Evolutionary conservation across 1,140 invertebrate genomes (phyloP), one percentile per base, ranked within the genome.

Genomic region (Musca domestica): DNA sequence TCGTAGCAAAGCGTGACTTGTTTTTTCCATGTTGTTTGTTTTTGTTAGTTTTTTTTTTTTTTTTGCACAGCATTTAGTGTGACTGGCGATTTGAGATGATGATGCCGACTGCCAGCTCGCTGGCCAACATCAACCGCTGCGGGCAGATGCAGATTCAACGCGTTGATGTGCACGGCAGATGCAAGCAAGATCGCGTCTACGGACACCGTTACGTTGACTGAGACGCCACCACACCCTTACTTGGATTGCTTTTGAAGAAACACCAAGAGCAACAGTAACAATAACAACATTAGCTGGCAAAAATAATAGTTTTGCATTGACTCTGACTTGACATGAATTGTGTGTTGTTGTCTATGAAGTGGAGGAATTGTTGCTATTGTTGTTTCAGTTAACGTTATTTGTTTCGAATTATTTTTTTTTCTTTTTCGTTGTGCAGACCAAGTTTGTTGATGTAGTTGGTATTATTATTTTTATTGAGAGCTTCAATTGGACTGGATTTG

Each of bases 191-290:
- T 63, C 61, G 69, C 69, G 51, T 68, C 70, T 68, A 65, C 68
- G 47, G 69, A 67, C 30, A 66, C n/a, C n/a, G n/a, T n/a, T n/a
- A 51, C 67, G 67, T 19, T 64, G 66, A 64, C 77, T 64, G 77
- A 70, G 75, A 79, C 77, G 77, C 77, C 72, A 75, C 77, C 77
- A 79, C 77, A 79, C 77, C 77, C 77, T 78, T 79, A 74, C 75
- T 72, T 79, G 77, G 77, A 79, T 78, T 74, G 76, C 76, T 76
- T 22, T 10, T 47, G 47, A 48, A 41, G 5, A 58, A 54, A 54
- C 51, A 54, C 15, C 10, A 66, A 23, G 22, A 64, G 47, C 22
- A 49, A 47, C 64, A 51, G 25, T 27, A 66, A 17, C 63, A 56
- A 47, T 4, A 20, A 64, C 63, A 25, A 25, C 64, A 66, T 22